Evolutionary conservation across 2,113 vertebrate species (phyloP).

Genomic region (Neomonachus schauinslandi): DNA sequence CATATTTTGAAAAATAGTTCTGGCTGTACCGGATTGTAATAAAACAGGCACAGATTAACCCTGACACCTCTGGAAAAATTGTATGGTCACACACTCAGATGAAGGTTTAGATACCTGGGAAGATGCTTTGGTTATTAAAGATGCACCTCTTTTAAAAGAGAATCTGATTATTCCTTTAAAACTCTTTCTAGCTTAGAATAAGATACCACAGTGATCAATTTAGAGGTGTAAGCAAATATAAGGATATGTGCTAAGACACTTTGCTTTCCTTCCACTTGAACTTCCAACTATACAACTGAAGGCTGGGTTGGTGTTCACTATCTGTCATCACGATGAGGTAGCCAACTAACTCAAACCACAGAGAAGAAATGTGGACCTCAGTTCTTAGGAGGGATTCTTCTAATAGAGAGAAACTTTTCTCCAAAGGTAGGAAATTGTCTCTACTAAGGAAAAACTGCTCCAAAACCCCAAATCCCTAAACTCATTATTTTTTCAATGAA

Average conservation of each 20-base stretch:
- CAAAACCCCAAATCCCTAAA: not conserved
- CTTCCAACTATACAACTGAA: not conserved
- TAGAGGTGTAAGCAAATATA: not conserved
- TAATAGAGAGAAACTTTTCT: not conserved
- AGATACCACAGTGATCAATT: not conserved
- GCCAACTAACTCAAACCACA: not conserved
- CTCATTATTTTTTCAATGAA: not conserved
- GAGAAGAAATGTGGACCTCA: not conserved
- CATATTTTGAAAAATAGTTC: constrained; percentile 33
- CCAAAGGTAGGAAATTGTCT: not conserved
- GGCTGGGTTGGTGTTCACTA: not conserved
- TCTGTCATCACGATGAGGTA: not conserved
- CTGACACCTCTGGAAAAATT: not conserved
- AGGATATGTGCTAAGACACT: not conserved
- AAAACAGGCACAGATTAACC: not conserved
- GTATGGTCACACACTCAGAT: not conserved
- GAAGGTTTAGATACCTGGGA: not conserved
- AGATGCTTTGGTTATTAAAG: constrained; percentile 21
- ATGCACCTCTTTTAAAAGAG: not conserved
- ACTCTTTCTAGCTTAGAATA: constrained; percentile 6
- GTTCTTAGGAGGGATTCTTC: not conserved
- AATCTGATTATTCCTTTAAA: constrained; percentile 37
- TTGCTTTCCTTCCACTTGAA: not conserved
- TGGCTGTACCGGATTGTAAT: not conserved
- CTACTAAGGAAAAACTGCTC: not conserved